phyloP scores from a whole-genome alignment of 2,113 vertebrate genomes.

The Glaucidium brasilianum region DNA sequence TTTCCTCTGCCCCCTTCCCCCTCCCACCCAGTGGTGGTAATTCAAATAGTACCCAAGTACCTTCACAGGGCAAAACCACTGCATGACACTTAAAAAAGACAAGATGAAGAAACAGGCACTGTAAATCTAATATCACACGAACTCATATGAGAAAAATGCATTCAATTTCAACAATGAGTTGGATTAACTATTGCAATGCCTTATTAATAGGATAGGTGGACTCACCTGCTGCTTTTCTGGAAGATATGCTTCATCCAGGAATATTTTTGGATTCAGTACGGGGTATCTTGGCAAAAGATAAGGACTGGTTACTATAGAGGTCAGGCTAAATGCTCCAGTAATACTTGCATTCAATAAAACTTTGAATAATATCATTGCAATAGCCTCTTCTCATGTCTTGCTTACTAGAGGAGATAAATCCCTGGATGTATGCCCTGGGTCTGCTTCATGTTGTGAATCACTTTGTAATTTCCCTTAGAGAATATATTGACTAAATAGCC shows the following conservation, averaged over 20 bases:
- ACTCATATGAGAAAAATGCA: neutral
- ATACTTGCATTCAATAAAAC: neutral
- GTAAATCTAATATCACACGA: neutral
- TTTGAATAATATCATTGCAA: neutral
- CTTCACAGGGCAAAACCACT: neutral
- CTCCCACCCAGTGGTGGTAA: neutral
- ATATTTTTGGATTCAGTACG: neutral
- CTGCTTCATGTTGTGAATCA: neutral
- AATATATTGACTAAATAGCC: neutral
- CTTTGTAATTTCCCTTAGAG: slow-evolving; percentile 6
- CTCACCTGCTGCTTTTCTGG: neutral
- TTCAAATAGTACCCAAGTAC: neutral
- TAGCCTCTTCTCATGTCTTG: neutral
- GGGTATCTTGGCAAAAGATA: neutral
- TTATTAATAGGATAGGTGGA: neutral
- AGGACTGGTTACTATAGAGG: neutral
- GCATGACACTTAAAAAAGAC: neutral
- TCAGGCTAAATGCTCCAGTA: neutral
- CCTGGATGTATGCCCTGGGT: neutral
- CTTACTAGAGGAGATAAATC: neutral
- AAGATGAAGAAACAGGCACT: neutral
- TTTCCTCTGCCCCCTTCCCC: neutral
- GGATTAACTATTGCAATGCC: neutral
- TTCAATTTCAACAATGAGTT: neutral
- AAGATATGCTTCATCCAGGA: neutral